Conservation (phyloP, 2,113 vertebrate species). For the Alligator mississippiensis region DNA sequence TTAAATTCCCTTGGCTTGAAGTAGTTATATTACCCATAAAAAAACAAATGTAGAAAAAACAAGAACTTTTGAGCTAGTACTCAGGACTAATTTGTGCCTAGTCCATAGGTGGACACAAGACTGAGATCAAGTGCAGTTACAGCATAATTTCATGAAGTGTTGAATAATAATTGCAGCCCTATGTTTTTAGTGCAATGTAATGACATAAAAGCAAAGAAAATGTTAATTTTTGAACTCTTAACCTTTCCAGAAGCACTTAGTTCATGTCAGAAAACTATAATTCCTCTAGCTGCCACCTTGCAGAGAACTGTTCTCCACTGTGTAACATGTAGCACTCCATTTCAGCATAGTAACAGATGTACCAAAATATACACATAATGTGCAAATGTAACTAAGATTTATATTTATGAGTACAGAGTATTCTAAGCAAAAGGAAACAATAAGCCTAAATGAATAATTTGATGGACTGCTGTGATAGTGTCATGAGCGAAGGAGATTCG, state of each 20-base stretch:
- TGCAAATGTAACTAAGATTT: background rate
- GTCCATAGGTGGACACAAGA: background rate
- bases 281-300: too few species aligned
- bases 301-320: background rate
- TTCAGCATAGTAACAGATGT: background rate
- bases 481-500: slow-evolving; percentile 17
- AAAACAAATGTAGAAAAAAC: background rate
- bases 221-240: background rate
- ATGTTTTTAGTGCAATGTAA: background rate
- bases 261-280: too few species aligned
- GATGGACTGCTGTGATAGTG: background rate
- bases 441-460: slow-evolving; percentile 1
- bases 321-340: background rate
- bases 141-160: background rate
- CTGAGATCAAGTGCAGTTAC: background rate
- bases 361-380: background rate
- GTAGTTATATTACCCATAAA: background rate
- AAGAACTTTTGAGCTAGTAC: background rate
- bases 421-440: background rate
- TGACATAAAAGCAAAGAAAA: background rate
- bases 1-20: background rate
- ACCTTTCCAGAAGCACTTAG: background rate
- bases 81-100: background rate
- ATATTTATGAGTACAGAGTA: background rate
- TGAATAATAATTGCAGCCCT: background rate